Evolutionary conservation across 2,797 vertebrate species (phyloP), one percentile per base, ranked within the genome.

Genomic region (Acrossocheilus fasciatus): DNA sequence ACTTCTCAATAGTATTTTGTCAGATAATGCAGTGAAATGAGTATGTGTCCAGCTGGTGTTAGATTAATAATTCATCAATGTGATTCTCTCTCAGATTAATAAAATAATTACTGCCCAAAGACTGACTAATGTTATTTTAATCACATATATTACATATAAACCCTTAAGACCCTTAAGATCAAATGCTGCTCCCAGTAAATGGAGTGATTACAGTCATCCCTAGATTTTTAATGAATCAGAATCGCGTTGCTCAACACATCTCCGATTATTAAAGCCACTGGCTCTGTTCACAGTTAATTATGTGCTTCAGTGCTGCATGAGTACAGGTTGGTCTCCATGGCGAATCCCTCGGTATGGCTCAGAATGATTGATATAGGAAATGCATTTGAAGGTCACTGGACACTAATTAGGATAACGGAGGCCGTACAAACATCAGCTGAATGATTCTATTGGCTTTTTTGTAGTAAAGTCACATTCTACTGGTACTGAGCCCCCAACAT

Each of bases 321-420:
- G 79, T 68, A 34, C 6, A 50, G 17, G 10, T 12, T 50, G 43
- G 41, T 81, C 78, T 81, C 52, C 18, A n/a, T 41, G 75, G 34
- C 34, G 23, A 77, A 57, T 77, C 52, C 52, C 43, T 36, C 9
- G 12, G 69, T 73, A 74, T 74, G 17, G 1, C 54, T 62, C 10
- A 8, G 69, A 73, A 83, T 45, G 69, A 83, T 34, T 59, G 50
- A 83, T 73, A 72, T 57, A 73, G 50, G 52, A 74, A 83, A 83
- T 34, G 17, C n/a, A 83, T 43, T 14, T 74, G 69, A 83, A 74
- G 81, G 81, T 83, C 81, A 83, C n/a, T 45, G 81, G 52, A 30
- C 68, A 59, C n/a, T 82, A 43, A 72, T 68, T 26, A 43, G 81
- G 34, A n/a, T 45, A 83, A 57, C 23, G 2, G 69, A 43, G 6